Conservation (phyloP, 1,140 invertebrate genomes). For the Dryas iulia region DNA sequence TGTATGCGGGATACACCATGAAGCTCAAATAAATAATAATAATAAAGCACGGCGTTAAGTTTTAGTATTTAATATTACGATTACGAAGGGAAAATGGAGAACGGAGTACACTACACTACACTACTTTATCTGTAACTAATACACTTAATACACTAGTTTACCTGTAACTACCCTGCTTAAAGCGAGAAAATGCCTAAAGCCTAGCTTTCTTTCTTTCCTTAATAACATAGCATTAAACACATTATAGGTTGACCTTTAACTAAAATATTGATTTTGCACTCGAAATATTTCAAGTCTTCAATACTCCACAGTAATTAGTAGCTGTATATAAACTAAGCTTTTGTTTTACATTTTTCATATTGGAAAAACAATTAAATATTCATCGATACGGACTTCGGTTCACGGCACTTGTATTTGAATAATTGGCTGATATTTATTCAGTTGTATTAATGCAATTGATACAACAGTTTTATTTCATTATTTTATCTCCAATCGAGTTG, state of each 20-base stretch:
- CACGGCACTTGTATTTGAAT: conserved; percentile 70
- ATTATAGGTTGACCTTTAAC: not conserved
- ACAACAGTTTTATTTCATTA: conserved; percentile 63
- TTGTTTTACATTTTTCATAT: conserved; percentile 40
- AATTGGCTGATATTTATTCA: conserved; percentile 80
- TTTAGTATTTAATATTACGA: too few relatives aligned
- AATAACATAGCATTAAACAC: too few relatives aligned
- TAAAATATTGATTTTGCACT: not conserved
- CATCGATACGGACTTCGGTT: conserved; percentile 70
- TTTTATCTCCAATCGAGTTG: conserved; percentile 33
- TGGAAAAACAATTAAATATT: conserved; percentile 70
- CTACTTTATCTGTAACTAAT: too few relatives aligned
- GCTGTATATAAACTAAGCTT: conserved; percentile 5
- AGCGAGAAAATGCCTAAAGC: too few relatives aligned
- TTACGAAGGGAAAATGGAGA: too few relatives aligned
- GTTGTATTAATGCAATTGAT: conserved; percentile 74
- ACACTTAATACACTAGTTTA: too few relatives aligned
- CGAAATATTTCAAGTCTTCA: not conserved
- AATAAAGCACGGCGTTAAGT: too few relatives aligned
- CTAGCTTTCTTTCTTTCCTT: too few relatives aligned
- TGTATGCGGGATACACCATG: too few relatives aligned
- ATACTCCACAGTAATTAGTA: conserved; percentile 3
- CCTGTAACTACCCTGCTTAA: too few relatives aligned
- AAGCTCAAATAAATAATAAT: too few relatives aligned
- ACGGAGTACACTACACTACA: too few relatives aligned